Evolutionary conservation across 2,797 vertebrate species (phyloP).

Genomic region (Protonibea diacanthus): DNA sequence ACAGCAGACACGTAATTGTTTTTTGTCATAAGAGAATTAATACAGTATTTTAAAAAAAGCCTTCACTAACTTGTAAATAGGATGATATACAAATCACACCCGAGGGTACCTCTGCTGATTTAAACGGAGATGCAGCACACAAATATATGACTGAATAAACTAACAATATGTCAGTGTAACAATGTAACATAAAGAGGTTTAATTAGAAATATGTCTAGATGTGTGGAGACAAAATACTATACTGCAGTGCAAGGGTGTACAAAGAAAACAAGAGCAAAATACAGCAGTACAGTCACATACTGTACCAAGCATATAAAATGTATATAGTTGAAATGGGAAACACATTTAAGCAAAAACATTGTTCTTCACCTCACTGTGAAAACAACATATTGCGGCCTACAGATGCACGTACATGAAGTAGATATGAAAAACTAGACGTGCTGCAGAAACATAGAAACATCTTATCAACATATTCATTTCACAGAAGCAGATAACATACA

Average conservation of each 20-base stretch:
- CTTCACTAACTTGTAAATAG: background rate
- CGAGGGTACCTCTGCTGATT: background rate
- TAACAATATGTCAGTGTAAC: background rate
- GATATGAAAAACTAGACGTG: constrained; percentile 3
- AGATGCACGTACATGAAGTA: background rate
- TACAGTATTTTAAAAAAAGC: background rate
- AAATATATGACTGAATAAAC: constrained; percentile 4
- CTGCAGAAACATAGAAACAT: constrained; percentile 1
- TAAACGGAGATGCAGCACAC: constrained; percentile 2
- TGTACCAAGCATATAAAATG: background rate
- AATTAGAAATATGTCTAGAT: constrained; percentile 5
- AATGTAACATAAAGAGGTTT: background rate
- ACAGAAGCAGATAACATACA: background rate
- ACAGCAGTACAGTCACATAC: background rate
- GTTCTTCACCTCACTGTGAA: background rate
- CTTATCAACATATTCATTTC: background rate
- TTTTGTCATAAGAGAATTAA: background rate
- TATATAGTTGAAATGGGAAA: background rate
- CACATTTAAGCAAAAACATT: background rate
- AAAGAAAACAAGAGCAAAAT: background rate
- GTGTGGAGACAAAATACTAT: background rate
- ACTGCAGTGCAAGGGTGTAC: background rate
- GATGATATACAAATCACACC: constrained; percentile 14
- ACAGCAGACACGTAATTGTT: background rate
- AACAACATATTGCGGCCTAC: background rate